Evolutionary conservation across 2,888 invertebrate genomes (phyloP).

Genomic region (Spodoptera littoralis): DNA sequence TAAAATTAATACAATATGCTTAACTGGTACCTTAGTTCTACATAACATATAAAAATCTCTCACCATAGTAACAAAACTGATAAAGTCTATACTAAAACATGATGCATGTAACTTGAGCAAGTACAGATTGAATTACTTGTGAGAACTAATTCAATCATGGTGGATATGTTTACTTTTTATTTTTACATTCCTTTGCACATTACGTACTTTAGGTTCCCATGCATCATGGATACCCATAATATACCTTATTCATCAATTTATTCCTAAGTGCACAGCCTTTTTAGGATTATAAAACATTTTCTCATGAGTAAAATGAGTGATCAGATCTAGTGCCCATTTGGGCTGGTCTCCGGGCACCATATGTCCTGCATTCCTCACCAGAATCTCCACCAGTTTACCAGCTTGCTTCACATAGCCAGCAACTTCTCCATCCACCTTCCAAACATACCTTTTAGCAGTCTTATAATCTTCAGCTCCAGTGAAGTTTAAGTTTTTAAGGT

Average conservation of each 20-base stretch:
- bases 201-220: no score
- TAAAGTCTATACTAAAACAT: no score
- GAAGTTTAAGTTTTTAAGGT: conserved; percentile 92
- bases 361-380: conserved; percentile 94
- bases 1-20: no score
- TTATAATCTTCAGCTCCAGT: conserved; percentile 90
- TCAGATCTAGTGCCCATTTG: conserved; percentile 92
- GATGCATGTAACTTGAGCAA: no score
- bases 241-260: conserved; percentile 18
- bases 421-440: conserved; percentile 91
- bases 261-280: conserved; percentile 47
- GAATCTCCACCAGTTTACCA: conserved; percentile 92
- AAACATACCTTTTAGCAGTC: conserved; percentile 90
- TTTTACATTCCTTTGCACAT: no score
- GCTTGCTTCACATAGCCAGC: conserved; percentile 93
- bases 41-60: no score
- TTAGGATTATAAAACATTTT: conserved; percentile 74
- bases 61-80: no score
- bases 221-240: conserved; percentile 2
- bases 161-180: no score
- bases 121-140: no score
- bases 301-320: conserved; percentile 90
- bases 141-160: no score
- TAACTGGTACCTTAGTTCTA: no score
- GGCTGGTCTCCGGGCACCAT: conserved; percentile 95